Evolutionary conservation across 2,113 vertebrate genomes (phyloP).

Genomic region (Scomber scombrus): DNA sequence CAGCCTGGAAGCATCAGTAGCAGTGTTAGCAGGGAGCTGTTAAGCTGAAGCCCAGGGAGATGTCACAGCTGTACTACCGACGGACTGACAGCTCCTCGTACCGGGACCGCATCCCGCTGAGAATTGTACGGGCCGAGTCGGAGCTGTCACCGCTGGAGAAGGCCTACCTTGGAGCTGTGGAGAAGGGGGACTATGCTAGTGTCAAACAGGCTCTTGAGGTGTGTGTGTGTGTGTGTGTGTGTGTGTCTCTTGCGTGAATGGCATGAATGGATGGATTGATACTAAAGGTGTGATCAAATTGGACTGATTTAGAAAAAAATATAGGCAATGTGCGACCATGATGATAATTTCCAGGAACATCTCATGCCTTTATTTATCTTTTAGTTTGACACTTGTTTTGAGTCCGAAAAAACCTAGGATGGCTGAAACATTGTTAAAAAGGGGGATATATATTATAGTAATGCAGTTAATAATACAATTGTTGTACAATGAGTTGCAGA

Average conservation of each 20-base stretch:
- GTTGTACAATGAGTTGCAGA: not conserved
- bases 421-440: not conserved
- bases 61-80: slow-evolving; percentile 98
- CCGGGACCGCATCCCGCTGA: slow-evolving; percentile 96
- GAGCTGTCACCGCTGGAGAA: slow-evolving; percentile 96
- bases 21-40: slow-evolving; percentile 51
- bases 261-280: not conserved
- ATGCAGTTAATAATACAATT: not conserved
- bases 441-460: not conserved
- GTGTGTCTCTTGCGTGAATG: not conserved
- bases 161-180: slow-evolving; percentile 94
- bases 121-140: slow-evolving; percentile 95
- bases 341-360: slow-evolving; percentile 32
- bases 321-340: not conserved
- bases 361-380: slow-evolving; percentile 17
- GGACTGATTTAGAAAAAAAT: slow-evolving; percentile 16
- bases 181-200: slow-evolving; percentile 96
- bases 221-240: slow-evolving; percentile 48
- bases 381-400: not conserved
- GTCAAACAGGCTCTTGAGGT: slow-evolving; percentile 95
- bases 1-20: slow-evolving; percentile 74
- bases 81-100: slow-evolving; percentile 92
- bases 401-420: too few relatives aligned
- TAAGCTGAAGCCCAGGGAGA: slow-evolving; percentile 77
- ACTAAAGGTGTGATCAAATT: slow-evolving; percentile 31